Conservation (phyloP, 2,888 invertebrate genomes). For the Bembecia ichneumoniformis region DNA sequence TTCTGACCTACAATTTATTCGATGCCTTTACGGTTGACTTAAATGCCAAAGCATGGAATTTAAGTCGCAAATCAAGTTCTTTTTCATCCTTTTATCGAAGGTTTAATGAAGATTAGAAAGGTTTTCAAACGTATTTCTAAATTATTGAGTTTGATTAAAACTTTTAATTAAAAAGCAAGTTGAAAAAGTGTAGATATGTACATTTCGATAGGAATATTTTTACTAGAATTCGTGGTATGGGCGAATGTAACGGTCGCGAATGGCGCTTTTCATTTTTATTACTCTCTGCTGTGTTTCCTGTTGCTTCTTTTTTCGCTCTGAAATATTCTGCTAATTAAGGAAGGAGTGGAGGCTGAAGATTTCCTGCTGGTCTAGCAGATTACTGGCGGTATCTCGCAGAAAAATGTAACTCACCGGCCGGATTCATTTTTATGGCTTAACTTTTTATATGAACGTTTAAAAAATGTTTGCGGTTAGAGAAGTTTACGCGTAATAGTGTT, state of each 20-base stretch:
- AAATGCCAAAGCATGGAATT: constrained; percentile 66
- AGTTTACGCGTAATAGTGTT: background rate
- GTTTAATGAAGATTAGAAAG: background rate
- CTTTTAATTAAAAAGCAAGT: too few species aligned
- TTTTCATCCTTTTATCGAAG: constrained; percentile 20
- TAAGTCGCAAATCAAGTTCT: constrained; percentile 58
- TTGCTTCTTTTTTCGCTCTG: constrained; percentile 51
- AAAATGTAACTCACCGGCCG: constrained; percentile 43
- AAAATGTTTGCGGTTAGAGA: constrained; percentile 19
- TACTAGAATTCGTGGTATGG: constrained; percentile 41
- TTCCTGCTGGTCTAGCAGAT: constrained; percentile 62
- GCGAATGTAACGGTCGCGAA: constrained; percentile 43
- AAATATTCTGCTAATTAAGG: constrained; percentile 68
- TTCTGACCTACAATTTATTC: constrained; percentile 70
- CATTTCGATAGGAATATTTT: constrained; percentile 9
- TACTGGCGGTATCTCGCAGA: constrained; percentile 50
- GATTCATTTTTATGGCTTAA: constrained; percentile 45
- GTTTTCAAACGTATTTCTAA: background rate
- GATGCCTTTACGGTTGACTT: constrained; percentile 67
- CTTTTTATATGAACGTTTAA: constrained; percentile 33
- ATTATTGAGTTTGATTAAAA: background rate
- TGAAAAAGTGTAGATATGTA: background rate
- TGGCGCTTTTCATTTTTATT: constrained; percentile 46
- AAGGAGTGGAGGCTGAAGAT: constrained; percentile 61
- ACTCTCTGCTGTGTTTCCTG: constrained; percentile 51